Conservation (phyloP, 2,797 vertebrate genomes). For the Numenius phaeopus region DNA sequence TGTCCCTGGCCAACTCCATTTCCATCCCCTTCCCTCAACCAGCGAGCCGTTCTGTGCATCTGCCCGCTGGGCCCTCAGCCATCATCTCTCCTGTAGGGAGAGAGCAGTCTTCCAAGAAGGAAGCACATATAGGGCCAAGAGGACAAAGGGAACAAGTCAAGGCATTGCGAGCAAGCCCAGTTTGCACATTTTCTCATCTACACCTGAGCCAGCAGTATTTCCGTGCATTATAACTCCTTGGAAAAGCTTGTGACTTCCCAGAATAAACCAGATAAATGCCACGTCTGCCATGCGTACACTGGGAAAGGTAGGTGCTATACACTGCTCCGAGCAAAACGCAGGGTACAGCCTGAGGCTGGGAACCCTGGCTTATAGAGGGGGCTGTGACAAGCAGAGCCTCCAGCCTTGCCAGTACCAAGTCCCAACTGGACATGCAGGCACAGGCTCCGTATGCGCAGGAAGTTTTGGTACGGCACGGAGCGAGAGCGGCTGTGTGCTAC, state of each 20-base stretch:
- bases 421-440: fast-evolving
- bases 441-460: fast-evolving
- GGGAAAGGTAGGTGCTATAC: background rate
- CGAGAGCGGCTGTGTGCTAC: fast-evolving
- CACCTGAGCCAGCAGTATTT: background rate
- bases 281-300: fast-evolving
- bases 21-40: background rate
- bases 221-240: background rate
- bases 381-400: background rate
- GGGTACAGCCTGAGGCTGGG: background rate
- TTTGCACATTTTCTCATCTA: background rate
- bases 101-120: constrained; percentile 5
- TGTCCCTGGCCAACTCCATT: background rate
- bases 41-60: fast-evolving
- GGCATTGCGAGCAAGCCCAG: background rate
- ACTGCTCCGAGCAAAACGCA: background rate
- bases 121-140: background rate
- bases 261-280: background rate
- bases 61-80: background rate
- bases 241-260: background rate
- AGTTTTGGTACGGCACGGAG: fast-evolving
- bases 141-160: constrained; percentile 21
- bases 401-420: background rate
- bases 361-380: fast-evolving
- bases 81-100: background rate